These are phyloP conservation scores for Galeopterus variegatus DNA, from an alignment of 2,113 vertebrate species.

Conservation along the genomic window DNA sequence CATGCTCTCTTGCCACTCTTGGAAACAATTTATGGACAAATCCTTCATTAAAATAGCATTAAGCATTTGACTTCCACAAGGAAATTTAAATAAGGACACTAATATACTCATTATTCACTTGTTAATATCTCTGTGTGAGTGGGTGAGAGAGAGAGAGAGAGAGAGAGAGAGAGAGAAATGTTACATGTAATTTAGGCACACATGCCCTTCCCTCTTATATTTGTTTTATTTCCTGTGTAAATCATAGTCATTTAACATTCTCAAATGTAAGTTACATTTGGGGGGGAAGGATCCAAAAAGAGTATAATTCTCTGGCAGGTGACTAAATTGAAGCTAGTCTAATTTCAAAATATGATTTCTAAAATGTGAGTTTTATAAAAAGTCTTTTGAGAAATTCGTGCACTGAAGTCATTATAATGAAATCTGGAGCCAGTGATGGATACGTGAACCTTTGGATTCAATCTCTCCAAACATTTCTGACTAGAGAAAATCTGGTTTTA, in stretches of 20 bases:
- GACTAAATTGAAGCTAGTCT: conserved; percentile 3
- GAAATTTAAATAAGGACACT: conserved; percentile 69
- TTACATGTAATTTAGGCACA: background rate
- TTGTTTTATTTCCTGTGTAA: conserved; percentile 47
- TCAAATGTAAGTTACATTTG: background rate
- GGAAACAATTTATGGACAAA: conserved; percentile 62
- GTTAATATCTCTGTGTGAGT: background rate
- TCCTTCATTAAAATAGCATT: conserved; percentile 69
- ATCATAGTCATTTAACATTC: background rate
- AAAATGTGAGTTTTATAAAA: conserved; percentile 26
- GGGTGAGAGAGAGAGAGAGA: background rate
- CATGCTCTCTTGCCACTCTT: conserved; percentile 41
- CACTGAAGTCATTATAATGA: background rate
- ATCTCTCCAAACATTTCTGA: conserved; percentile 23
- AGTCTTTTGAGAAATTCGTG: background rate
- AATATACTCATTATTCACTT: conserved; percentile 66
- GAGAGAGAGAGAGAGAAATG: background rate
- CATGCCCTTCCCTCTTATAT: background rate
- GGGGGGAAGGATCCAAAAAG: background rate
- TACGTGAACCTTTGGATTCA: background rate
- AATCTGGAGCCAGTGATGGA: background rate
- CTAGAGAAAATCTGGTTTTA: conserved; percentile 2
- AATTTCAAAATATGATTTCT: conserved; percentile 40
- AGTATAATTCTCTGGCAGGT: background rate
- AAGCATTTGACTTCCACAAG: conserved; percentile 51